Evolutionary conservation across 2,797 vertebrate genomes (phyloP).

Genomic region (Hylomyscus alleni): DNA sequence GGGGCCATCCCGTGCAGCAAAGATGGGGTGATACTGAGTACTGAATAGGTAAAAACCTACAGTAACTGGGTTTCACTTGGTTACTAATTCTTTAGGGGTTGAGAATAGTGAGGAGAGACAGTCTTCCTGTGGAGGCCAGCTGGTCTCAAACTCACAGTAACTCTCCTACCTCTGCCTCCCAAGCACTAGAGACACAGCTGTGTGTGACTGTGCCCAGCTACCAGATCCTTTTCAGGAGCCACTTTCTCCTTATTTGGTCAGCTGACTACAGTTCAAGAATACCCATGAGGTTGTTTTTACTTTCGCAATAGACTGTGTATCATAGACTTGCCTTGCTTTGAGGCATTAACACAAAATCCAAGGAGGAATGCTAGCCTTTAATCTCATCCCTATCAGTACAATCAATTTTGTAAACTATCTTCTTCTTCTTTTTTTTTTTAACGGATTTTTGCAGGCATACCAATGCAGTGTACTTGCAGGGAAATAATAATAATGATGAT

Average conservation of each 20-base stretch:
- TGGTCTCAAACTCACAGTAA: too few relatives aligned
- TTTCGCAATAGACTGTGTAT: constrained; percentile 2
- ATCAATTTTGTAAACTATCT: background rate
- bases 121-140: background rate
- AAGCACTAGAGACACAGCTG: background rate
- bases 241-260: background rate
- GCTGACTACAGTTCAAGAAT: background rate
- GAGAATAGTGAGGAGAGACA: too few relatives aligned
- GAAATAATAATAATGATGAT: background rate
- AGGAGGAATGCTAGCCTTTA: background rate
- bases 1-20: too few relatives aligned
- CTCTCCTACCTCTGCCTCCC: too few relatives aligned
- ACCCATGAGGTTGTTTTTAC: background rate
- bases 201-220: background rate
- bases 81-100: background rate
- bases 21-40: background rate
- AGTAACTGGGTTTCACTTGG: background rate
- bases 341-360: background rate
- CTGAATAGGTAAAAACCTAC: background rate
- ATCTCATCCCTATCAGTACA: background rate
- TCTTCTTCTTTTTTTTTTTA: constrained; percentile 16
- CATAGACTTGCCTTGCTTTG: background rate
- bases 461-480: background rate
- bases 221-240: constrained; percentile 10
- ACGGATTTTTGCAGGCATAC: constrained; percentile 16